Base-by-base conservation (phyloP, 2,113 vertebrate genomes). In the Malaclemys terrapin region DNA sequence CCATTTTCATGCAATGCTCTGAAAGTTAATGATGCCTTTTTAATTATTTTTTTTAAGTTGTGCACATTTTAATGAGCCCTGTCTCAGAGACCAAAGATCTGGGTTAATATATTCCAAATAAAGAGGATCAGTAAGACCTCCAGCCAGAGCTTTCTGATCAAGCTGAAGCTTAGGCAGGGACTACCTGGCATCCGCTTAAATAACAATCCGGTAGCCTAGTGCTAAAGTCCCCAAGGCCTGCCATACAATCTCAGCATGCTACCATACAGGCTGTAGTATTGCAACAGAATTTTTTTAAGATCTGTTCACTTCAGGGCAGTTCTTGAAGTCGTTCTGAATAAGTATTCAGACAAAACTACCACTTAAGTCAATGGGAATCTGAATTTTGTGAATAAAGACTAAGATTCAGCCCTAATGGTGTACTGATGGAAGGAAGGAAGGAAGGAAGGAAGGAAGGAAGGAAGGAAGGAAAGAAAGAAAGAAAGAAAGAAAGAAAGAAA, bases 101-200 rank as follows among this genome's bases (percentile, higher is more conserved):
- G 76, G 85, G 57, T 29, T 85, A 79, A 8, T 81, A 10, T 90
- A 72, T 10, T 84, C 59, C 20, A 83, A 85, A 94, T 89, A 0
- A 14, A 91, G 31, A 89, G 62, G 16, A 27, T 10, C 90, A 75
- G 24, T 65, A 93, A 92, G 95, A 25, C 11, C 93, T 91, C 83
- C 49, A 89, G 87, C 1, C 78, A 94, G 81, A 85, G 52, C 84
- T 87, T 88, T 45, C 49, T 2, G 45, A 88, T 53, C 57, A 31
- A 69, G 80, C 52, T 95, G 59, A 91, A 91, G 80, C 80, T 47
- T 16, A 84, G 10, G 10, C 69, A 90, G 54, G n/a, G 47, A 91
- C 81, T 31, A 53, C 88, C 81, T 91, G 12, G 35, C 80, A 87
- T 52, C 19, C n/a, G 79, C 79, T 89, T 87, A 91, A 92, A 81